Evolutionary conservation across 2,797 vertebrate genomes (phyloP).

Genomic region (Macropodus opercularis): DNA sequence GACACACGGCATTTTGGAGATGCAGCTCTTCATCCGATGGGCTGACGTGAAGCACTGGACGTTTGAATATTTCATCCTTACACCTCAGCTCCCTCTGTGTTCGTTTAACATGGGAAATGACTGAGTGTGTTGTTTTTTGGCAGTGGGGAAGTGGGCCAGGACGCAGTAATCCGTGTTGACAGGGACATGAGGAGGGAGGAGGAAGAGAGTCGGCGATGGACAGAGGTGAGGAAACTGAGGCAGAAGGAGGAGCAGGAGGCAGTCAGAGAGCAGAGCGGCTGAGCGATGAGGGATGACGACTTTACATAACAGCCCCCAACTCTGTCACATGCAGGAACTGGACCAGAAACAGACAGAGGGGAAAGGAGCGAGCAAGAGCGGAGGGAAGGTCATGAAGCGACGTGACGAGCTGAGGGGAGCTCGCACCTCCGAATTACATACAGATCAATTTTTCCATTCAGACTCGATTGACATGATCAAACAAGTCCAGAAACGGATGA

Average conservation of each 20-base stretch:
- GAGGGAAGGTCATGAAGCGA: constrained; percentile 26
- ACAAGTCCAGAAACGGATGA: background rate
- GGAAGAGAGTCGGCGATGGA: constrained; percentile 21
- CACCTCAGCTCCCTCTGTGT: constrained; percentile 32
- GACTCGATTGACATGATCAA: background rate
- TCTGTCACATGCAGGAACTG: constrained; percentile 58
- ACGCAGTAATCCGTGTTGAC: constrained; percentile 42
- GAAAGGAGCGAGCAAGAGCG: constrained; percentile 1
- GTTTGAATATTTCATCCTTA: constrained; percentile 16
- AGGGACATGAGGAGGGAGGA: constrained; percentile 43
- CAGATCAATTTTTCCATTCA: background rate
- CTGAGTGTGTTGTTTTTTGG: constrained; percentile 37
- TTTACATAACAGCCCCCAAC: constrained; percentile 63
- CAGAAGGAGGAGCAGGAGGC: constrained; percentile 39
- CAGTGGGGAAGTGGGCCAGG: constrained; percentile 17
- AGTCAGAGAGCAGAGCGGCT: constrained; percentile 31
- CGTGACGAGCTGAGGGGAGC: background rate
- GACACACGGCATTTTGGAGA: constrained; percentile 34
- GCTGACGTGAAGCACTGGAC: constrained; percentile 3
- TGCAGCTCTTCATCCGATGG: constrained; percentile 17
- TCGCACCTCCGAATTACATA: background rate
- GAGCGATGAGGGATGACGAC: constrained; percentile 68
- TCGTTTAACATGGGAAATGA: constrained; percentile 43
- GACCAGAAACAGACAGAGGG: constrained; percentile 52
- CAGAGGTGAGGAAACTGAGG: constrained; percentile 25